Conservation (phyloP, 2,888 invertebrate species). For the Tenthredo distinguenda region DNA sequence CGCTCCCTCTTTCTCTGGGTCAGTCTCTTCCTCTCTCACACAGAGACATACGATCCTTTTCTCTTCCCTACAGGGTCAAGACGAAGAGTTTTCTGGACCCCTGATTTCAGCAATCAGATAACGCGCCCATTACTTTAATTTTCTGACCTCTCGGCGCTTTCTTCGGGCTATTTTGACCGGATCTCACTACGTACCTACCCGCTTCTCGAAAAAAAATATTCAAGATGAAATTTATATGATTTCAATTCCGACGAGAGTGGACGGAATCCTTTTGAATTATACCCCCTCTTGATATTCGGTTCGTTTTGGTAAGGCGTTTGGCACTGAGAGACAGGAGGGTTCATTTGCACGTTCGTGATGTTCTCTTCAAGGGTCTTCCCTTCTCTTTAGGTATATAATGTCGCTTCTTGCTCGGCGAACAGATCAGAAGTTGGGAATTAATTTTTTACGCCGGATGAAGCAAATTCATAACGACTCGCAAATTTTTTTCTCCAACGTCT, state of each 20-base stretch:
- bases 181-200: not conserved
- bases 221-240: not conserved
- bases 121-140: conserved; percentile 61
- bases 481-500: conserved; percentile 19
- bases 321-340: conserved; percentile 14
- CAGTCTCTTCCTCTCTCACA: not conserved
- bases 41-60: conserved; percentile 4
- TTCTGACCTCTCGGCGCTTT: conserved; percentile 48
- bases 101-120: conserved; percentile 60
- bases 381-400: conserved; percentile 34
- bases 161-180: not conserved
- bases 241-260: not conserved
- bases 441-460: conserved; percentile 47
- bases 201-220: not conserved
- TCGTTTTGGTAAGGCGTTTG: conserved; percentile 14
- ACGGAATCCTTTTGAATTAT: conserved; percentile 17
- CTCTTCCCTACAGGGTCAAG: conserved; percentile 1
- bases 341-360: conserved; percentile 49
- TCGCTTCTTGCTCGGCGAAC: conserved; percentile 41
- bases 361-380: conserved; percentile 4
- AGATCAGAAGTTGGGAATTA: conserved; percentile 29
- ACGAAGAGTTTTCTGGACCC: conserved; percentile 52
- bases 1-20: conserved; percentile 13
- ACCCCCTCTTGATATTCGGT: not conserved
- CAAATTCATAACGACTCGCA: conserved; percentile 50